Evolutionary conservation across 1,140 invertebrate genomes (phyloP).

Genomic region (Zaprionus camerounensis): DNA sequence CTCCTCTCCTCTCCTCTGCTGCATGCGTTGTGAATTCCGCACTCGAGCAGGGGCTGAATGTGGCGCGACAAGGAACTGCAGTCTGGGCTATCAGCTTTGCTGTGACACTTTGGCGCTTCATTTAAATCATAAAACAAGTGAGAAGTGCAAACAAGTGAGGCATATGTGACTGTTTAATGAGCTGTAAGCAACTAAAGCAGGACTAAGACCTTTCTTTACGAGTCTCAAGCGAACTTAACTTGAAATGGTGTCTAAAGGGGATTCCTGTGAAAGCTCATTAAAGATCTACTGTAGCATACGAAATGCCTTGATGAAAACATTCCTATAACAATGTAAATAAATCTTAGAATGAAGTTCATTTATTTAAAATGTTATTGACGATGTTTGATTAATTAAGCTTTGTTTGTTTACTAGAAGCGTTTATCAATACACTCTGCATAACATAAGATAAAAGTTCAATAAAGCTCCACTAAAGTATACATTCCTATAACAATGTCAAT

Average conservation of each 20-base stretch:
- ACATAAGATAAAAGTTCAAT: background rate
- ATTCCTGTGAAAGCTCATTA: background rate
- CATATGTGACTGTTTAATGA: constrained; percentile 18
- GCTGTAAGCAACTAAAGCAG: background rate
- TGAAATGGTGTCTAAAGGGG: no score
- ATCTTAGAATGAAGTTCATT: no score
- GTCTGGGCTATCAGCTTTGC: constrained; percentile 58
- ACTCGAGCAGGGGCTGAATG: background rate
- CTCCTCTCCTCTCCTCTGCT: background rate
- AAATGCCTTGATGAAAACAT: background rate
- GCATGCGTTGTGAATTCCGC: background rate
- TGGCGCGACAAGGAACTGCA: background rate
- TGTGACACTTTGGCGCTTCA: constrained; percentile 65
- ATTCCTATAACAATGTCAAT: background rate
- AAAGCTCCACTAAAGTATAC: background rate
- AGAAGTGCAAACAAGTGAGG: constrained; percentile 9
- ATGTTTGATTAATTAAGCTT: no score
- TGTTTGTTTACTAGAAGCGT: no score
- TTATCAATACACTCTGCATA: no score
- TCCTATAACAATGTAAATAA: background rate
- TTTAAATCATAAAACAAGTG: constrained; percentile 70
- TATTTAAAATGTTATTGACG: no score
- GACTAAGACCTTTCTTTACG: background rate
- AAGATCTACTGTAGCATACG: background rate
- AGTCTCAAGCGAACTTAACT: background rate